Conservation (phyloP, 2,888 invertebrate species). For the Euzophera pinguis region DNA sequence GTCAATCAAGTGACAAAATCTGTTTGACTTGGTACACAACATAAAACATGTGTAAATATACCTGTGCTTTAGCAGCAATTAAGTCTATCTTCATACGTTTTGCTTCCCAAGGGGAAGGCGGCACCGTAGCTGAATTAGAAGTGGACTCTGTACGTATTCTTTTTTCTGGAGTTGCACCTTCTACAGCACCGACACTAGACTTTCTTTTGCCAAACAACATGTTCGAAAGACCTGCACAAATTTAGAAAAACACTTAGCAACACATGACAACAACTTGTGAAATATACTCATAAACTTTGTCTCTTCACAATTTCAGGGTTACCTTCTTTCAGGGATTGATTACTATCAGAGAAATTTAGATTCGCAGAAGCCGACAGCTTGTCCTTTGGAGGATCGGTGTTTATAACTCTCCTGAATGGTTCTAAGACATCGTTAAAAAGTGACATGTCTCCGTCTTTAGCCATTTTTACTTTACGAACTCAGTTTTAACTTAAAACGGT, state of each 20-base stretch:
- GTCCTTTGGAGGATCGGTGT: slow-evolving; percentile 70
- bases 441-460: slow-evolving; percentile 70
- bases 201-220: slow-evolving; percentile 64
- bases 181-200: slow-evolving; percentile 45
- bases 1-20: not conserved
- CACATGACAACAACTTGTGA: not conserved
- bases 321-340: slow-evolving; percentile 68
- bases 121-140: slow-evolving; percentile 36
- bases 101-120: slow-evolving; percentile 83
- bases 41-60: slow-evolving; percentile 25
- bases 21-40: not conserved
- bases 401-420: slow-evolving; percentile 70
- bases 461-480: slow-evolving; percentile 39
- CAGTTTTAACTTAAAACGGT: not conserved
- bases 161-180: slow-evolving; percentile 56
- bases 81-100: slow-evolving; percentile 83
- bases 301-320: slow-evolving; percentile 15
- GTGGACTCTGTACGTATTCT: slow-evolving; percentile 54
- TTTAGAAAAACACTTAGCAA: not conserved
- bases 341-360: slow-evolving; percentile 71
- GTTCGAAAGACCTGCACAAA: slow-evolving; percentile 47
- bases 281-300: not conserved
- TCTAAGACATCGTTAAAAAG: slow-evolving; percentile 67
- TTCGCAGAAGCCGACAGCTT: slow-evolving; percentile 64
- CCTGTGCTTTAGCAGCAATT: slow-evolving; percentile 80